These are phyloP conservation scores for Sphyrna mokarran DNA, from an alignment of 2,113 vertebrate species.

Conservation along the genomic window DNA sequence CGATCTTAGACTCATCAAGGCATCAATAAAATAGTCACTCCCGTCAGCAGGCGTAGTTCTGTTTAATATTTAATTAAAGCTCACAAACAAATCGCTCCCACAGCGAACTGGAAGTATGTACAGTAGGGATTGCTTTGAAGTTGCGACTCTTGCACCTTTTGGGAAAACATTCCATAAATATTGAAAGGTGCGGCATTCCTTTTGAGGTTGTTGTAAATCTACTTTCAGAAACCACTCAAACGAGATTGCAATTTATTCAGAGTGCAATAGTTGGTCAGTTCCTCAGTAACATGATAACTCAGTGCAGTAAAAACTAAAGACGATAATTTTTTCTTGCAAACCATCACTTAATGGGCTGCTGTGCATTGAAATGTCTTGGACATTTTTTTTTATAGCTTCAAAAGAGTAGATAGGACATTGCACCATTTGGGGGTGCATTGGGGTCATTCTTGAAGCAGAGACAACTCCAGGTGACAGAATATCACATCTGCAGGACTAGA, in stretches of 20 bases:
- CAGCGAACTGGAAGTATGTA: not conserved
- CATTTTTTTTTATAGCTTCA: not conserved
- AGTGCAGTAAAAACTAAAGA: not conserved
- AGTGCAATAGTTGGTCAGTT: not conserved
- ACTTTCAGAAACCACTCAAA: not conserved
- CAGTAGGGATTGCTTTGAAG: not conserved
- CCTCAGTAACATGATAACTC: not conserved
- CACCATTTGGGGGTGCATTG: not conserved
- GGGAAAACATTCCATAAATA: constrained; percentile 25
- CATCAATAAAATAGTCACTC: constrained; percentile 11
- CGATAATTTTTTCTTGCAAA: not conserved
- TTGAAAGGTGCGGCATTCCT: not conserved
- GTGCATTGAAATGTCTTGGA: not conserved
- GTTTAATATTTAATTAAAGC: constrained; percentile 32
- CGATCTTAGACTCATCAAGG: not conserved
- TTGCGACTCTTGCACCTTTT: not conserved
- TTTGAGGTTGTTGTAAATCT: constrained; percentile 20
- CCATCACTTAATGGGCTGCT: not conserved
- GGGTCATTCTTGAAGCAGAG: not conserved
- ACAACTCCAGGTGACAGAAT: not conserved
- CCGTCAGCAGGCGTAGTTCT: not conserved
- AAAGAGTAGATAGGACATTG: not conserved
- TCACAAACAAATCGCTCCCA: constrained; percentile 5
- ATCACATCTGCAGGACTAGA: not conserved
- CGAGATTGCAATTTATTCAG: not conserved